Base-by-base conservation (phyloP, 2,888 invertebrate genomes). In the Apamea crenata region DNA sequence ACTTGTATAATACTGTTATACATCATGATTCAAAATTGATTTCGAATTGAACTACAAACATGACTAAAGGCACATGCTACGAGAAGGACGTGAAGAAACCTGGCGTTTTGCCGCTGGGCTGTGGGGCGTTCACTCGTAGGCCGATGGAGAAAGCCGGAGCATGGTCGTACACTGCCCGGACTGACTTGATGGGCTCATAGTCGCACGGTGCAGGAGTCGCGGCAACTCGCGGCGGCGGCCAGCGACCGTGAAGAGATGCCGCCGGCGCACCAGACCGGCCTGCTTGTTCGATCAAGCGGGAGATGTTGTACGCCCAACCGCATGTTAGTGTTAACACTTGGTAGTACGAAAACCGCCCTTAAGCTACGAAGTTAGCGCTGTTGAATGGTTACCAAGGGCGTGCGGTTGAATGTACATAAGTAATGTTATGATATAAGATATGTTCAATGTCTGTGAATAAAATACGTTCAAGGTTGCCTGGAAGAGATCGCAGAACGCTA, bases 161-260 rank as follows among this genome's bases (percentile, higher is more conserved):
- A 87, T 97, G 95, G 89, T 97, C 97, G 83, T 96, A 93, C 56
- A 96, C 95, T 7, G 95, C 97, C 86, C 97, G 97, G 61, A 97
- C 96, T 0, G 98, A 97, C 89, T 98, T 98, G 91, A 98, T 98
- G 1, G 98, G 98, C 94, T 98, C 98, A 94, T 99, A 99, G 94
- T 99, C 98, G n/a, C 99, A 99, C 0, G 99, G 99, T 12, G 99
- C 99, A 3, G 99, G 99, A 40, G 99, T 98, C 8, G 97, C 97
- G 89, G 97, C 97, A 14, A 97, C 92, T 83, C 97, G 98, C 8
- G 97, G 97, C 53, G 98, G 98, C 89, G 98, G 98, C 89, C 98
- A 98, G 40, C 99, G 98, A 74, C 98, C 98, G 92, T 99, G 98
- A 56, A 99, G 97, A 7, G 99, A 98, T 56, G 98, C 97, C 7